These are phyloP conservation scores for Actinostola sp. DNA, from an alignment of 92 coral and sea anemone species.

Conservation along the genomic window DNA sequence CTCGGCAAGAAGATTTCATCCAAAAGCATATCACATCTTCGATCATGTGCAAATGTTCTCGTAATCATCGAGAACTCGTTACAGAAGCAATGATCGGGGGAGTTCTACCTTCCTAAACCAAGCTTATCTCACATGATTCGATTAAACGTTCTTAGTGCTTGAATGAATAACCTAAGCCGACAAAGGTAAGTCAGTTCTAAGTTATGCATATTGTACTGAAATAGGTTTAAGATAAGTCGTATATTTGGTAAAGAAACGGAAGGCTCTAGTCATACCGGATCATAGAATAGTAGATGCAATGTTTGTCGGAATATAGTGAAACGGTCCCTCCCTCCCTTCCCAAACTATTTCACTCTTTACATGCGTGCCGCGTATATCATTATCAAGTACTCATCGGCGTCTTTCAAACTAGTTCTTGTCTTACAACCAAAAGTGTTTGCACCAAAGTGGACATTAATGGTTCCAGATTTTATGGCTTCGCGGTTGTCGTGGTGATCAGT, in stretches of 20 bases:
- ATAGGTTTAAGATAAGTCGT: conserved; percentile 14
- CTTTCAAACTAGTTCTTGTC: neutral
- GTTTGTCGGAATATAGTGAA: neutral
- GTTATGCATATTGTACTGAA: conserved; percentile 7
- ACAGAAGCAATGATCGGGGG: conserved; percentile 13
- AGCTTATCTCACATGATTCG: conserved; percentile 28
- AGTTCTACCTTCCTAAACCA: conserved; percentile 3
- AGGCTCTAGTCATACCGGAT: no score
- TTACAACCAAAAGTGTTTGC: neutral
- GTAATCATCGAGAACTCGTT: conserved; percentile 2
- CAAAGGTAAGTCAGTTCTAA: conserved; percentile 26
- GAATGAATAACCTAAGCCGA: conserved; percentile 38
- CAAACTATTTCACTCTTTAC: neutral
- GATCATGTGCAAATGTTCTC: conserved; percentile 15
- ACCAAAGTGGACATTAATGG: neutral
- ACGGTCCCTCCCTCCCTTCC: conserved; percentile 2
- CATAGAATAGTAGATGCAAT: neutral
- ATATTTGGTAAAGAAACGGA: neutral
- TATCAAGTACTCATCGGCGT: no score
- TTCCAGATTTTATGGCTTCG: neutral
- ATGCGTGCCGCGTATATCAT: no score
- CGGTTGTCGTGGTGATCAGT: conserved; percentile 6
- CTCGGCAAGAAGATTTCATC: conserved; percentile 7
- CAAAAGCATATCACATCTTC: conserved; percentile 32
- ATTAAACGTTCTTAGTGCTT: conserved; percentile 16